Evolutionary conservation across 2,888 invertebrate genomes (phyloP).

Genomic region (Microctonus brassicae): DNA sequence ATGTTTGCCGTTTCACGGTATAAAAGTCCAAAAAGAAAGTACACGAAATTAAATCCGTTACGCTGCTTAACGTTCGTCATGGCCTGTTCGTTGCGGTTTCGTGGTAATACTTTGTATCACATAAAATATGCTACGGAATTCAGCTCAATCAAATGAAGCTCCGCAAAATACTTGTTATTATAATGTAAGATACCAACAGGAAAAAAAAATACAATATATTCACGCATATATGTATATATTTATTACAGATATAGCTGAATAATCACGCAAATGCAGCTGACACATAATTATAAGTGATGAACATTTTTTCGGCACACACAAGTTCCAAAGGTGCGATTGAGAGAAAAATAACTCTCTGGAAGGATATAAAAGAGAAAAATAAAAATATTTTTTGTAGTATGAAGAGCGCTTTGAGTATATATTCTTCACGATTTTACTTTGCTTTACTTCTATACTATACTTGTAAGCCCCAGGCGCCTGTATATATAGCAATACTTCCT

Average conservation of each 20-base stretch:
- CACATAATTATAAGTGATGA: no score
- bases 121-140: neutral
- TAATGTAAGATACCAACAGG: neutral
- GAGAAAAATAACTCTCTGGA: neutral
- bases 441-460: neutral
- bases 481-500: neutral
- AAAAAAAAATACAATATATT: neutral
- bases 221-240: no score
- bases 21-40: conserved; percentile 46
- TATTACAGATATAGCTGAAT: no score
- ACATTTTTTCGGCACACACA: no score
- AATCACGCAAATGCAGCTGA: no score
- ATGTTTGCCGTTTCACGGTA: conserved; percentile 16
- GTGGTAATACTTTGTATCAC: conserved; percentile 47
- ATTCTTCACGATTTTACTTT: neutral
- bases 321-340: no score
- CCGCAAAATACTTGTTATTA: neutral
- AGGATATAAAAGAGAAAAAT: neutral
- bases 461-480: neutral
- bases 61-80: conserved; percentile 58
- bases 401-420: neutral
- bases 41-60: conserved; percentile 58
- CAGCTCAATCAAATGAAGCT: neutral
- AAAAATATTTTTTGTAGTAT: no score
- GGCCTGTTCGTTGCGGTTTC: conserved; percentile 60